Evolutionary conservation across 2,113 vertebrate genomes (phyloP).

Genomic region (Prionailurus viverrinus): DNA sequence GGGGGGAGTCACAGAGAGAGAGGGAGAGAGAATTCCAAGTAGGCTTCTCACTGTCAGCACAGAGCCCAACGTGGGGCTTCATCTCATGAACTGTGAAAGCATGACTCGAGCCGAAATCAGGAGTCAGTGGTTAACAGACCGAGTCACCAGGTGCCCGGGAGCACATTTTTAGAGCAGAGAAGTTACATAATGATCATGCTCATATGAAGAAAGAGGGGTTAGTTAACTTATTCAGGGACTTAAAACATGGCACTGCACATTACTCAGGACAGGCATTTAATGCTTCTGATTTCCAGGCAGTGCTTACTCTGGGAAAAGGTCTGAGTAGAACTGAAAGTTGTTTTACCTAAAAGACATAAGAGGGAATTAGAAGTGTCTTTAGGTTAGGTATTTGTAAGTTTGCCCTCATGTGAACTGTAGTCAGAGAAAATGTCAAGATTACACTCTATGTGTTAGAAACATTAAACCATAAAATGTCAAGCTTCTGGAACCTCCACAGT

Average conservation of each 20-base stretch:
- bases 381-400: not conserved
- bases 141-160: not conserved
- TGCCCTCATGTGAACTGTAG: not conserved
- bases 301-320: not conserved
- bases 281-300: not conserved
- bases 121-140: too few species aligned
- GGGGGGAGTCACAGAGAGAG: too few species aligned
- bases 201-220: not conserved
- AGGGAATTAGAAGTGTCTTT: not conserved
- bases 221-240: not conserved
- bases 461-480: not conserved
- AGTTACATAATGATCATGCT: not conserved
- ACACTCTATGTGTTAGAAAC: not conserved
- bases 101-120: too few species aligned
- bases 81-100: too few species aligned
- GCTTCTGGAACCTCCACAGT: not conserved
- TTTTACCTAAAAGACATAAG: not conserved
- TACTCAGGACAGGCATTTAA: not conserved
- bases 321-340: not conserved
- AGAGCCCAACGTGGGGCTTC: too few species aligned
- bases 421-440: not conserved
- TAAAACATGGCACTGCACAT: not conserved
- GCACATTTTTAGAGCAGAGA: not conserved
- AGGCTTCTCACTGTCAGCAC: too few species aligned
- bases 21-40: too few species aligned